Percentiles rank a stretch among this genome's conserved stretches.
Conservation (phyloP, 2,113 vertebrate genomes). For the Desmodus rotundus region DNA sequence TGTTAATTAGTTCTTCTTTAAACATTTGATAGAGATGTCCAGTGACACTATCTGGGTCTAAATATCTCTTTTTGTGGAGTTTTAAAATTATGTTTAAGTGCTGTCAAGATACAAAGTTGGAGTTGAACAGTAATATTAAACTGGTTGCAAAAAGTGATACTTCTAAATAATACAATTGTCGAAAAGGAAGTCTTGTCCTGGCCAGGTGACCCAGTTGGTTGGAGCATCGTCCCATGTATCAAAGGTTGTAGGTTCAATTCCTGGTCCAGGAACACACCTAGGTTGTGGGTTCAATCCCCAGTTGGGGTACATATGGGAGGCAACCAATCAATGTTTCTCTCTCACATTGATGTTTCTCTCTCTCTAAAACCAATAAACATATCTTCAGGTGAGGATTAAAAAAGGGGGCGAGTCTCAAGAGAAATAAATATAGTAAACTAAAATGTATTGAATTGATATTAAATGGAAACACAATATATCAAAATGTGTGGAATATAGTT, state of each 20-base stretch:
- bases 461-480: neutral
- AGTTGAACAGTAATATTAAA: constrained; percentile 64
- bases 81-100: constrained; percentile 13
- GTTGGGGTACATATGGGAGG: no score
- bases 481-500: neutral
- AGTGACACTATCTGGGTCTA: neutral
- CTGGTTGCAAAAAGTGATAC: neutral
- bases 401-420: neutral
- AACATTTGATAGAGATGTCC: neutral
- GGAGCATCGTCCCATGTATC: no score
- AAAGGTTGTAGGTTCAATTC: no score
- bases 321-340: no score
- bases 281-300: no score
- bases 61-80: neutral
- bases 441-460: neutral
- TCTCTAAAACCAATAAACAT: no score
- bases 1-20: neutral
- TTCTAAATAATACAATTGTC: neutral
- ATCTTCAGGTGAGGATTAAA: no score
- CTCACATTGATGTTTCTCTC: no score
- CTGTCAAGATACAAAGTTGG: constrained; percentile 73
- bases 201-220: no score
- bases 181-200: neutral
- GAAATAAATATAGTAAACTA: neutral
- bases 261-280: no score